Evolutionary conservation across 2,888 invertebrate species (phyloP).

Genomic region (Petrophora chlorosata): DNA sequence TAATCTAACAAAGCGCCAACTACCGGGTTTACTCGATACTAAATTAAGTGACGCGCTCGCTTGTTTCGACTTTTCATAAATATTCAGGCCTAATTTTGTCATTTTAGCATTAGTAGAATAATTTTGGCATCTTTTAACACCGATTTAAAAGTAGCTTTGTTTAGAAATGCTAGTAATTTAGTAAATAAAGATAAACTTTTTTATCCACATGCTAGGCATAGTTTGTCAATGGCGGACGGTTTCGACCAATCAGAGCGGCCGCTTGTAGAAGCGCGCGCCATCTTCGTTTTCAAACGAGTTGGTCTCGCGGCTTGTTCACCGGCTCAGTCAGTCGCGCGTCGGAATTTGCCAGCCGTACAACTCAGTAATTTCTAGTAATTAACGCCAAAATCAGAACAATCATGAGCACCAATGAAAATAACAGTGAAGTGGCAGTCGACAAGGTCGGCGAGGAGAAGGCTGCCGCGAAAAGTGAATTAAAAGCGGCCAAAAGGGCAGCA

Average conservation of each 20-base stretch:
- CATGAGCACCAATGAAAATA: constrained; percentile 88
- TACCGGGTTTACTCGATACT: constrained; percentile 53
- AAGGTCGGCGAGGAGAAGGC: constrained; percentile 91
- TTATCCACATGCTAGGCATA: constrained; percentile 69
- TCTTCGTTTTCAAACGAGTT: constrained; percentile 91
- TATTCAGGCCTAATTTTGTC: constrained; percentile 10
- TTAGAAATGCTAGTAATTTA: constrained; percentile 21
- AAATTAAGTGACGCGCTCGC: constrained; percentile 48
- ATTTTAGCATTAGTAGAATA: neutral
- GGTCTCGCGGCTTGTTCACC: constrained; percentile 83
- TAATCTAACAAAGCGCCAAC: constrained; percentile 45
- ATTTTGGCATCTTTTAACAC: constrained; percentile 49
- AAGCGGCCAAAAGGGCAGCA: constrained; percentile 94
- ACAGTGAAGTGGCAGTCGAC: constrained; percentile 92
- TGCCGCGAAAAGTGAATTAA: constrained; percentile 91
- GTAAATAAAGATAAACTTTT: constrained; percentile 45
- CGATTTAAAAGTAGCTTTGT: constrained; percentile 23
- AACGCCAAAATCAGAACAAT: constrained; percentile 76
- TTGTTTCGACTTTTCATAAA: constrained; percentile 40
- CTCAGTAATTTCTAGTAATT: constrained; percentile 68
- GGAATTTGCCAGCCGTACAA: constrained; percentile 84
- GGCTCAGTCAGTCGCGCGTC: constrained; percentile 88
- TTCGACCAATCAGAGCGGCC: constrained; percentile 66
- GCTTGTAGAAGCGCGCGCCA: constrained; percentile 87
- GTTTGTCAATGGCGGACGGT: constrained; percentile 66